Evolutionary conservation across 2,888 invertebrate species (phyloP), one percentile per base, ranked within the genome.

Genomic region (Gnatocerus cornutus): DNA sequence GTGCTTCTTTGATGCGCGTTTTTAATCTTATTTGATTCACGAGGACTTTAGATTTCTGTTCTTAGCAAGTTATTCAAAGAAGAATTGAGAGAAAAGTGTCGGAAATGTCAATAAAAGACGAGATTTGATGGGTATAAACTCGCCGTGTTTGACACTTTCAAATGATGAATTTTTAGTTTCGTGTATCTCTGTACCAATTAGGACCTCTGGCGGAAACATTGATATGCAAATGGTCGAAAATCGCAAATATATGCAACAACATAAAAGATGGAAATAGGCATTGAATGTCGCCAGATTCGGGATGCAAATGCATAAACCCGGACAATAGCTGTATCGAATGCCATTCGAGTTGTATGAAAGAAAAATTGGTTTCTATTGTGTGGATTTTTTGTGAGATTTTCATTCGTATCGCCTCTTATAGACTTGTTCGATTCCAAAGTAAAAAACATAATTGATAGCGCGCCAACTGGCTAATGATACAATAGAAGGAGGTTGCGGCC

Each of bases 351-450:
- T 41, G 50, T 58, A 58, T 64, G 58, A 69, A 69, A 69, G 68
- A 69, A 69, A 69, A 69, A 69, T 69, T 69, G 68, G 63, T 69
- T 69, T 64, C 58, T 43, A 69, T 69, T 69, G 68, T 63, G 43
- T 43, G 10, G 30, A 50, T 63, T 68, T 63, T 68, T 16, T 53
- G 39, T 48, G 29, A 8, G 41, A 48, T 64, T 64, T 55, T 55
- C 55, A 55, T 64, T 64, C 43, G 50, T 48, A 33, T 50, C 64
- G 30, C 16, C 64, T 55, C 62, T 50, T 27, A 30, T 50, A 13
- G 52, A 43, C 29, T 8, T 41, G 41, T 41, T 41, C 6, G n/a
- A 41, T 41, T 41, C 21, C 4, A 21, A 21, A 21, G 4, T 21
- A 21, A 21, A 21, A 21, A 21, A 21, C 21, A 21, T 21, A 21